A percentile compares a stretch with the other conserved stretches of the same genome.
These are phyloP conservation scores for Eilema sororculum DNA, from an alignment of 2,888 invertebrate genomes.

Conservation along the genomic window DNA sequence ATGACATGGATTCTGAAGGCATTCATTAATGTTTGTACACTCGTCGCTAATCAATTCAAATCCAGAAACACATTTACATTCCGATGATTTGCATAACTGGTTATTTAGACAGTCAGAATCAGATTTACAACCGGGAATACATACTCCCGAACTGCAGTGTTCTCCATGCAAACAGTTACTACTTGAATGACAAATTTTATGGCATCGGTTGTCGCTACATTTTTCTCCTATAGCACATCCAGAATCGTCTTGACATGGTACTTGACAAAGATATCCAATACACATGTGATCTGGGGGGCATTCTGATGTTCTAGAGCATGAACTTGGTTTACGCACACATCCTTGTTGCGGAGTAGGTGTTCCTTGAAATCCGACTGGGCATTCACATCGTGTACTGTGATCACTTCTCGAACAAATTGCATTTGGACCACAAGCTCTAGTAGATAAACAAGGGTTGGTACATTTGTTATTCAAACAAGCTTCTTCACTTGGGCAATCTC, in stretches of 20 bases:
- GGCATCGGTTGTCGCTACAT: conserved; percentile 92
- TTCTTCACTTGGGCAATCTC: conserved; percentile 91
- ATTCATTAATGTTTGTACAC: conserved; percentile 95
- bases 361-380: conserved; percentile 94
- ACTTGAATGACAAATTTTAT: conserved; percentile 95
- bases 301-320: conserved; percentile 89
- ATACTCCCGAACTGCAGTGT: conserved; percentile 93
- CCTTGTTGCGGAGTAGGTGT: conserved; percentile 96
- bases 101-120: conserved; percentile 93
- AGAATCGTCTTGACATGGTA: conserved; percentile 91
- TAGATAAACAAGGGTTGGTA: conserved; percentile 92
- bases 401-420: conserved; percentile 92
- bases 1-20: conserved; percentile 92
- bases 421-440: conserved; percentile 94
- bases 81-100: conserved; percentile 91
- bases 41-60: conserved; percentile 91
- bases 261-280: conserved; percentile 91
- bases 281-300: conserved; percentile 94
- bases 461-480: conserved; percentile 95
- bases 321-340: conserved; percentile 93
- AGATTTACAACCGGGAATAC: conserved; percentile 93
- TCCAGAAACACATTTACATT: conserved; percentile 93
- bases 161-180: conserved; percentile 96
- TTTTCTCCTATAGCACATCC: conserved; percentile 94
- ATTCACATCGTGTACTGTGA: conserved; percentile 92